Percentiles rank a stretch among this genome's conserved stretches.
These are phyloP conservation scores for Drosophila miranda DNA, from an alignment of 1,140 invertebrate species.

Conservation along the genomic window DNA sequence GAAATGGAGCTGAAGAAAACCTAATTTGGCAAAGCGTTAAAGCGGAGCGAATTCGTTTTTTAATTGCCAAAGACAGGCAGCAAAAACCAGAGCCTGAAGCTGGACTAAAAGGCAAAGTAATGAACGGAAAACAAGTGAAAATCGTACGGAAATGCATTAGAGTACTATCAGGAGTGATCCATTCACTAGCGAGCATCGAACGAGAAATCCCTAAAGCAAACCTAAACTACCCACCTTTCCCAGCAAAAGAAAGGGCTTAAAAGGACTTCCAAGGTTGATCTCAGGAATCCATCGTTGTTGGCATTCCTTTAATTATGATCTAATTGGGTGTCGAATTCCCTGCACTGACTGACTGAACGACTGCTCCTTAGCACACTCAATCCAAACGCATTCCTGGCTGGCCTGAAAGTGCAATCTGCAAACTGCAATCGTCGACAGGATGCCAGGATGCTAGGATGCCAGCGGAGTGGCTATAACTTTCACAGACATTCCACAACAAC, in stretches of 20 bases:
- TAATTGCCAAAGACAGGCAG: constrained; percentile 72
- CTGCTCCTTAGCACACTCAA: not conserved
- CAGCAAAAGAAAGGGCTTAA: no score
- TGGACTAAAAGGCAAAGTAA: not conserved
- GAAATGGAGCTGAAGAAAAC: constrained; percentile 29
- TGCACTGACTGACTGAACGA: constrained; percentile 1
- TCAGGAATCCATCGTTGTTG: no score
- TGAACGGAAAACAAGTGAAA: no score
- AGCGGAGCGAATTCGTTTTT: constrained; percentile 72
- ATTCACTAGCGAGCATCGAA: no score
- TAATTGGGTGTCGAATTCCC: constrained; percentile 28
- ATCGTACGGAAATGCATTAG: no score
- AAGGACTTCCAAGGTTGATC: no score
- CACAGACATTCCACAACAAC: no score
- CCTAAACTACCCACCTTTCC: no score
- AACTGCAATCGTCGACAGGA: constrained; percentile 26
- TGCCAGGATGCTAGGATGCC: not conserved
- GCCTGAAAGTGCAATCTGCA: no score
- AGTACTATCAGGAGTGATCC: no score
- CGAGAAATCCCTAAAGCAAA: no score
- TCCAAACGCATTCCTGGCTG: constrained; percentile 9
- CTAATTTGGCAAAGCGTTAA: constrained; percentile 65
- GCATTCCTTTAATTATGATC: constrained; percentile 23
- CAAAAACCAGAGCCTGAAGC: no score
- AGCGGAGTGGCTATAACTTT: constrained; percentile 19